A percentile compares a stretch with the other conserved stretches of the same genome.
These are phyloP conservation scores for Vollenhovia emeryi DNA, from an alignment of 1,140 invertebrate species.

Conservation along the genomic window DNA sequence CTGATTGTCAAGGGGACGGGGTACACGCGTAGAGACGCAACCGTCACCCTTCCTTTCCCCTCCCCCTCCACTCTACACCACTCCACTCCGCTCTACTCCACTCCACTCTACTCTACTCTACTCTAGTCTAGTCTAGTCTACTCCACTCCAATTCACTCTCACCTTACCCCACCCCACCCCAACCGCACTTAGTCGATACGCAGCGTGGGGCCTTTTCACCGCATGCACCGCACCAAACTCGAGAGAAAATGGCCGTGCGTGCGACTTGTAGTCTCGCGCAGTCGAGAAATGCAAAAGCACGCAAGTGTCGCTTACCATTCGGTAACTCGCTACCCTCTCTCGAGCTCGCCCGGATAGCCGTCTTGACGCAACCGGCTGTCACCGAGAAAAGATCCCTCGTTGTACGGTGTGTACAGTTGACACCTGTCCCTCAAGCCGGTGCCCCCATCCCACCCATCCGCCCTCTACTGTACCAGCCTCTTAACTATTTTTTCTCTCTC, in stretches of 20 bases:
- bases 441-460: slow-evolving; percentile 82
- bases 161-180: slow-evolving; percentile 57
- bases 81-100: slow-evolving; percentile 57
- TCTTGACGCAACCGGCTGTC: slow-evolving; percentile 41
- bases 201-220: slow-evolving; percentile 72
- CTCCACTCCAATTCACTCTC: too few relatives aligned
- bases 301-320: slow-evolving; percentile 75
- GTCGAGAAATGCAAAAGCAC: not conserved
- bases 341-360: slow-evolving; percentile 33
- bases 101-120: too few relatives aligned
- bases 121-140: too few relatives aligned
- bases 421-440: slow-evolving; percentile 83
- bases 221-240: slow-evolving; percentile 80
- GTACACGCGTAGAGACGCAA: slow-evolving; percentile 46
- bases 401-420: slow-evolving; percentile 79
- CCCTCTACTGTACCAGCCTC: slow-evolving; percentile 84
- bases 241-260: slow-evolving; percentile 80
- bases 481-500: slow-evolving; percentile 84
- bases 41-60: slow-evolving; percentile 23
- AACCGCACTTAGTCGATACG: slow-evolving; percentile 78
- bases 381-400: slow-evolving; percentile 68
- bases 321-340: slow-evolving; percentile 48
- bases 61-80: not conserved
- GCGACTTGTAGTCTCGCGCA: slow-evolving; percentile 4
- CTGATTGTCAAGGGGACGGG: slow-evolving; percentile 63